phyloP scores from a whole-genome alignment of 2,797 vertebrate species.

The Philypnodon macrostomus region DNA sequence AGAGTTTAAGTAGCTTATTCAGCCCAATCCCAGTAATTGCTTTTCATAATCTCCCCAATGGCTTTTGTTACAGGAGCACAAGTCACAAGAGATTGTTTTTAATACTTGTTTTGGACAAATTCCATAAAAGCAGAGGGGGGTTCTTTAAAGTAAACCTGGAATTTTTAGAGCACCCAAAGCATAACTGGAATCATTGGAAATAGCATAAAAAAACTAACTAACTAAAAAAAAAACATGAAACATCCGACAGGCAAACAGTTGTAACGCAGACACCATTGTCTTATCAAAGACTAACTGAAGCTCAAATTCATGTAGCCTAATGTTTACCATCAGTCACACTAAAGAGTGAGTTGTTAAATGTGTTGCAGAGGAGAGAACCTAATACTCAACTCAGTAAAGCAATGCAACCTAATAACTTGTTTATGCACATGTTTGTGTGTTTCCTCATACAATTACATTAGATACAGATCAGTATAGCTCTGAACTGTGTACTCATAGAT shows the following conservation, averaged over 20 bases:
- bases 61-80: slow-evolving; percentile 5
- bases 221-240: too few relatives aligned
- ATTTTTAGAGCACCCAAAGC: slow-evolving; percentile 16
- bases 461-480: slow-evolving; percentile 18
- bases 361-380: slow-evolving; percentile 26
- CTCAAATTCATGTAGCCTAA: slow-evolving; percentile 34
- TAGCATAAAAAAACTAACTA: too few relatives aligned
- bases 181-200: too few relatives aligned
- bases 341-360: slow-evolving; percentile 25
- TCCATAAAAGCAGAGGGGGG: too few relatives aligned
- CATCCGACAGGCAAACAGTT: slow-evolving; percentile 14
- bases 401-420: slow-evolving; percentile 38
- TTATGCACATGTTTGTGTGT: slow-evolving; percentile 48
- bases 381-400: slow-evolving; percentile 37
- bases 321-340: slow-evolving; percentile 44
- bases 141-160: too few relatives aligned
- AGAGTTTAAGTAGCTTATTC: slow-evolving; percentile 13
- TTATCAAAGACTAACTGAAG: slow-evolving; percentile 33
- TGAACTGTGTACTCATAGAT: slow-evolving; percentile 65
- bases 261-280: slow-evolving; percentile 18
- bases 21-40: slow-evolving; percentile 12
- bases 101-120: slow-evolving; percentile 18
- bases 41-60: slow-evolving; percentile 15
- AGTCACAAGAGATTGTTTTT: slow-evolving; percentile 21
- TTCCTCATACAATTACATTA: slow-evolving; percentile 17